Evolutionary conservation across 2,113 vertebrate species (phyloP).

Genomic region (Rhinogobius similis): DNA sequence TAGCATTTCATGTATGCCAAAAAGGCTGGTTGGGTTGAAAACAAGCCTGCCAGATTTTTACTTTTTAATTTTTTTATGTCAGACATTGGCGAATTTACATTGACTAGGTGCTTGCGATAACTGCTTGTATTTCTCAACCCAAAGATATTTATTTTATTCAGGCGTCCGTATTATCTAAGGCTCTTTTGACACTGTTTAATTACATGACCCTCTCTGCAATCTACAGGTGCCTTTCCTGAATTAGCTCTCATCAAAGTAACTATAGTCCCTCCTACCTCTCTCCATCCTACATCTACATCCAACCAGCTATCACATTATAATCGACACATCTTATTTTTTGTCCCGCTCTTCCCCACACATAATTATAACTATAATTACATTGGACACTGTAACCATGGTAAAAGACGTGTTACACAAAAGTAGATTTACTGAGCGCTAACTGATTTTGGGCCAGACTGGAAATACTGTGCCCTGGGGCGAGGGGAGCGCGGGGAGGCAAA

Average conservation of each 20-base stretch:
- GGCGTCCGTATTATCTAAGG: not conserved
- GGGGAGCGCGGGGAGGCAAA: constrained; percentile 46
- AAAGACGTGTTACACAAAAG: constrained; percentile 26
- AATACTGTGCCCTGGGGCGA: constrained; percentile 36
- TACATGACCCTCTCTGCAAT: not conserved
- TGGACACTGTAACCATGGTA: constrained; percentile 33
- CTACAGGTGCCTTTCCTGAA: not conserved
- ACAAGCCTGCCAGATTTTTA: too few relatives aligned
- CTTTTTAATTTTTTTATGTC: too few relatives aligned
- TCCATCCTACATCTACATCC: not conserved
- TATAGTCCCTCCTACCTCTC: not conserved
- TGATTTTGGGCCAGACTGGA: constrained; percentile 27
- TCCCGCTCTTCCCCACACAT: constrained; percentile 14
- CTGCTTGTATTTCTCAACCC: not conserved
- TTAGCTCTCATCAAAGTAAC: not conserved
- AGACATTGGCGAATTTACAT: too few relatives aligned
- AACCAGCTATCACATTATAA: constrained; percentile 1
- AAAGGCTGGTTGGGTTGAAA: too few relatives aligned
- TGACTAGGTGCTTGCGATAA: too few relatives aligned
- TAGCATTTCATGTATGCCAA: too few relatives aligned
- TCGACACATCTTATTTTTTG: constrained; percentile 17
- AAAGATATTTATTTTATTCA: not conserved
- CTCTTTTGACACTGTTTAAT: not conserved
- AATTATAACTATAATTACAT: constrained; percentile 28
- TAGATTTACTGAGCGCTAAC: constrained; percentile 22